Evolutionary conservation across 2,113 vertebrate species (phyloP).

Genomic region (Ceyx margarethae): DNA sequence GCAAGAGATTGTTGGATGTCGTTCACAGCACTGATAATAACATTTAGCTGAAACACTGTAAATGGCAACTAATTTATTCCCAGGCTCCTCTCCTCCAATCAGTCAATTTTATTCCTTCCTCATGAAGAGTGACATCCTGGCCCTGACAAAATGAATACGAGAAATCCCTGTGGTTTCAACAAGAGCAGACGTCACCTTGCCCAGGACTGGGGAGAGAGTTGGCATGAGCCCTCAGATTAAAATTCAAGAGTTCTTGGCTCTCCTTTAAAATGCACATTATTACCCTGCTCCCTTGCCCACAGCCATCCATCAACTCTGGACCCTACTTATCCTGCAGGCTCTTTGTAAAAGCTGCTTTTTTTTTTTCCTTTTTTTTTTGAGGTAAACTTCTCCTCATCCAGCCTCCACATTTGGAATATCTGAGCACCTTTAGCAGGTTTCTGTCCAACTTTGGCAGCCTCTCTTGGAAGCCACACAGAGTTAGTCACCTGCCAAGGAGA

Average conservation of each 20-base stretch:
- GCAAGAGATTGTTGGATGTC: not conserved
- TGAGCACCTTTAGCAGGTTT: slow-evolving; percentile 18
- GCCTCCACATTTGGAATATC: not conserved
- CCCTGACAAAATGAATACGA: not conserved
- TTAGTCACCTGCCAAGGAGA: slow-evolving; percentile 28
- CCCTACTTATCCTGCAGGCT: not conserved
- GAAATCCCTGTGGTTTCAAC: not conserved
- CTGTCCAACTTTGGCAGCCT: not conserved
- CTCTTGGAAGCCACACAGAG: not conserved
- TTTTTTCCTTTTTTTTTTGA: not conserved
- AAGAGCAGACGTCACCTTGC: not conserved
- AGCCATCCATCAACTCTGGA: not conserved
- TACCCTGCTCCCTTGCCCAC: not conserved
- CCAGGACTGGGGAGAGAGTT: not conserved
- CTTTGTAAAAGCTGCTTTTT: not conserved
- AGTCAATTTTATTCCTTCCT: not conserved
- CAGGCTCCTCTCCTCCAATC: not conserved
- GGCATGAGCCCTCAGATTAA: not conserved
- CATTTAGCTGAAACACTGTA: not conserved
- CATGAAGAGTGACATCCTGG: not conserved
- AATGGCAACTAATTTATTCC: not conserved
- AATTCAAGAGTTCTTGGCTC: not conserved
- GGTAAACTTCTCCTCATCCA: not conserved
- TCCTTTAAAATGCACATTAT: not conserved
- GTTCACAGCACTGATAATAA: not conserved